These are phyloP conservation scores for Phyllotreta cruciferae DNA, from an alignment of 2,888 invertebrate species.

Conservation along the genomic window DNA sequence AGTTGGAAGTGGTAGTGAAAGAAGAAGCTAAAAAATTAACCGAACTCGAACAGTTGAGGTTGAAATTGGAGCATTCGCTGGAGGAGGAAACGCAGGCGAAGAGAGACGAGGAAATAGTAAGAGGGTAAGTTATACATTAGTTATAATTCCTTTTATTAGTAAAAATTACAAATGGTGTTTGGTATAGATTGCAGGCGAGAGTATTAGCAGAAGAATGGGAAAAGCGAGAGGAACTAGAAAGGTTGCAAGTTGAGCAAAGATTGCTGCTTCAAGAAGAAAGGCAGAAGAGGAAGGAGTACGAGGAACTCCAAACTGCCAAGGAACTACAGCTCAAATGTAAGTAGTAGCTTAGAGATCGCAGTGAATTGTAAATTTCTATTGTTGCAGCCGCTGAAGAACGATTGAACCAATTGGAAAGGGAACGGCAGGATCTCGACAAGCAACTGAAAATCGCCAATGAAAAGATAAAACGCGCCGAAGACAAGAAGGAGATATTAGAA, in stretches of 20 bases:
- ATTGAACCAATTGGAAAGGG: conserved; percentile 73
- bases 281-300: conserved; percentile 76
- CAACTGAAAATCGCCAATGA: conserved; percentile 73
- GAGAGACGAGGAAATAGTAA: conserved; percentile 82
- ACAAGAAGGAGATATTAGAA: conserved; percentile 67
- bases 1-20: conserved; percentile 72
- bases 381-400: conserved; percentile 74
- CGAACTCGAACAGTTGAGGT: conserved; percentile 75
- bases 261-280: conserved; percentile 76
- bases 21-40: conserved; percentile 76
- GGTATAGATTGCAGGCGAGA: conserved; percentile 66
- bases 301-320: conserved; percentile 74
- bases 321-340: conserved; percentile 73
- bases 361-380: neutral
- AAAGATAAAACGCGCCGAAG: conserved; percentile 73
- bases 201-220: conserved; percentile 87
- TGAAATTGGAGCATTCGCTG: conserved; percentile 73
- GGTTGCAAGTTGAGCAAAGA: conserved; percentile 79
- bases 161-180: neutral
- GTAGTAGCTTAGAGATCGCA: neutral
- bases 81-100: conserved; percentile 87
- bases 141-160: conserved; percentile 5
- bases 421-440: conserved; percentile 72
- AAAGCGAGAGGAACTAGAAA: conserved; percentile 79
- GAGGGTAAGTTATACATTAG: conserved; percentile 59